Base-by-base conservation (phyloP, 2,113 vertebrate genomes). In the Oncorhynchus masou region DNA sequence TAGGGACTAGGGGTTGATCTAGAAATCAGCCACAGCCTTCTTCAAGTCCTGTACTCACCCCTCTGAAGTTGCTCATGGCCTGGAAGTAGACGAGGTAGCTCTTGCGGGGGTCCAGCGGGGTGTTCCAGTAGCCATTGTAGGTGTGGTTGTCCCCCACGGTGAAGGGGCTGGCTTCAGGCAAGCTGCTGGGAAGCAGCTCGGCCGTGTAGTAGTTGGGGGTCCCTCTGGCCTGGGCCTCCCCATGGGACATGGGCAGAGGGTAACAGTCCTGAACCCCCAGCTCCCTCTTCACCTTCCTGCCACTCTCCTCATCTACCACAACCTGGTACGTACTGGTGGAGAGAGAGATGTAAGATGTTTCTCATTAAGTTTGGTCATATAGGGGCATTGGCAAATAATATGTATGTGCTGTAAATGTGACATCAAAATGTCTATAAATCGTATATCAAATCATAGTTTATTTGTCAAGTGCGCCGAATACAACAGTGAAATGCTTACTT, bases 141-240 rank as follows among this genome's bases (percentile, higher is more conserved):
- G 96, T 99, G 90, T 96, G 95, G 85, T 99, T 99, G 93, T 99
- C 97, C 0, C 97, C 97, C 74, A 99, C 96, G 0, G 95, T 97
- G 92, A 99, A 99, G 60, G 96, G 96, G 7, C 93, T 97, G 90
- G 96, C 96, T 86, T 96, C 95, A 0, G 94, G 91, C 73, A 99
- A 93, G 80, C 96, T 97, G 92, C 94, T 96, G 82, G 97, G 95
- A 0, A 92, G 90, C 83, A 99, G 91, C 82, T 99, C 97, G 0
- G 97, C 97, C 1, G 96, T 96, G 0, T 96, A 96, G 90, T 99
- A 99, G 77, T 96, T 94, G 1, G 95, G 88, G 0, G 93, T 83
- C n/a, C 93, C 95, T 0, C 92, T 95, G 78, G 93, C 92, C 84
- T 94, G 59, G 0, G 94, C 94, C 0, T 94, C 95, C 0, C 90